Percentiles rank a stretch among this genome's conserved stretches.
phyloP scores from a whole-genome alignment of 30 jellyfish, hydroid and myxozoan species.

The Mastigias papua region DNA sequence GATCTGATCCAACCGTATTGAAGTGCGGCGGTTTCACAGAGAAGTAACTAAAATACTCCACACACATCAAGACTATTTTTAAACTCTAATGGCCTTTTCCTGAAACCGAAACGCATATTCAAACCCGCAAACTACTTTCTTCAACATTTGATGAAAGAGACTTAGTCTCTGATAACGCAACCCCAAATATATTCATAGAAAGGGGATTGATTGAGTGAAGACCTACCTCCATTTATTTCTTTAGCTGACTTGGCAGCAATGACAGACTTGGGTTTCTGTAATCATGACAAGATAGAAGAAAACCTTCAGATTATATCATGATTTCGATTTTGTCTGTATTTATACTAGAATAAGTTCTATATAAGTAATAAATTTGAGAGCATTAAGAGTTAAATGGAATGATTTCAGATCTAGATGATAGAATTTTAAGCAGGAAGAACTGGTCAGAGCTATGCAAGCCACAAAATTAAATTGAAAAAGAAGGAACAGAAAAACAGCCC shows the following conservation, averaged over 20 bases:
- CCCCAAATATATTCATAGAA: not conserved
- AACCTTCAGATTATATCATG: not conserved
- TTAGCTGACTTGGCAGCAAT: slow-evolving; percentile 79
- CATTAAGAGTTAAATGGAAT: not conserved
- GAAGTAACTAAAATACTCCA: no score
- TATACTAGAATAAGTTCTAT: no score
- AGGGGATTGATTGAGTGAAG: not conserved
- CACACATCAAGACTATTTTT: no score
- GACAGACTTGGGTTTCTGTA: slow-evolving; percentile 91
- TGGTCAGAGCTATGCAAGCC: not conserved
- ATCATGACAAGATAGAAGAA: not conserved
- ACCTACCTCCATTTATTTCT: slow-evolving; percentile 85
- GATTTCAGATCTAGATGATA: not conserved
- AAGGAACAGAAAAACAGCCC: no score
- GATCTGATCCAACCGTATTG: no score
- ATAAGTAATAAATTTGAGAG: not conserved
- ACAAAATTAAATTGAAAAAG: no score
- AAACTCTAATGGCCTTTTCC: no score
- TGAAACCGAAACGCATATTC: no score
- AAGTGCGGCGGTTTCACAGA: no score
- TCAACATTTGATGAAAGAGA: not conserved
- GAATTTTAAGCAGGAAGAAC: not conserved
- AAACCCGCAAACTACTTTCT: no score
- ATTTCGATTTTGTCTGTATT: no score
- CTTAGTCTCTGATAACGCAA: not conserved